Evolutionary conservation across 1,140 invertebrate species (phyloP).

Genomic region (Drosophila sucinea): DNA sequence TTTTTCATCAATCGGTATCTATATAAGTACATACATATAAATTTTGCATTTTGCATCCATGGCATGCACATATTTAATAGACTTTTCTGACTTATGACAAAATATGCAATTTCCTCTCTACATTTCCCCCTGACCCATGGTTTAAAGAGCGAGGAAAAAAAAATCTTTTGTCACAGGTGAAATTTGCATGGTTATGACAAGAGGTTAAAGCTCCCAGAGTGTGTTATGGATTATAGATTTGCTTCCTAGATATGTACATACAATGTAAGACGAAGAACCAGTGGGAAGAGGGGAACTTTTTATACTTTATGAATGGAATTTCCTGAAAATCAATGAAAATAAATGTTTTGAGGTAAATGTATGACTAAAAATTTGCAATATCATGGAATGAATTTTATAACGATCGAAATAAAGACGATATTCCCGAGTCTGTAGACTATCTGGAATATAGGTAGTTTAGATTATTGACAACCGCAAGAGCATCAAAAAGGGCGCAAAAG

Average conservation of each 20-base stretch:
- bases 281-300: not conserved
- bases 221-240: constrained; percentile 28
- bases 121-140: not conserved
- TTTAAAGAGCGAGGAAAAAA: constrained; percentile 13
- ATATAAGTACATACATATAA: constrained; percentile 46
- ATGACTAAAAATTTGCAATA: no score
- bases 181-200: constrained; percentile 77
- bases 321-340: not conserved
- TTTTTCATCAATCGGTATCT: constrained; percentile 21
- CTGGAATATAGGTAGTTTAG: no score
- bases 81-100: constrained; percentile 69
- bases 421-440: no score
- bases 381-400: no score
- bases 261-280: not conserved
- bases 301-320: not conserved
- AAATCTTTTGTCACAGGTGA: constrained; percentile 60
- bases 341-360: no score
- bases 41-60: constrained; percentile 56
- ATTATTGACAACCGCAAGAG: no score
- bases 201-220: constrained; percentile 62
- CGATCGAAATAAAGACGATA: no score
- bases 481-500: no score
- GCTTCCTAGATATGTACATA: constrained; percentile 27
- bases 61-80: constrained; percentile 79
- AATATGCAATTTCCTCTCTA: constrained; percentile 55